Evolutionary conservation across 2,797 vertebrate species (phyloP).

Genomic region (Acomys russatus): DNA sequence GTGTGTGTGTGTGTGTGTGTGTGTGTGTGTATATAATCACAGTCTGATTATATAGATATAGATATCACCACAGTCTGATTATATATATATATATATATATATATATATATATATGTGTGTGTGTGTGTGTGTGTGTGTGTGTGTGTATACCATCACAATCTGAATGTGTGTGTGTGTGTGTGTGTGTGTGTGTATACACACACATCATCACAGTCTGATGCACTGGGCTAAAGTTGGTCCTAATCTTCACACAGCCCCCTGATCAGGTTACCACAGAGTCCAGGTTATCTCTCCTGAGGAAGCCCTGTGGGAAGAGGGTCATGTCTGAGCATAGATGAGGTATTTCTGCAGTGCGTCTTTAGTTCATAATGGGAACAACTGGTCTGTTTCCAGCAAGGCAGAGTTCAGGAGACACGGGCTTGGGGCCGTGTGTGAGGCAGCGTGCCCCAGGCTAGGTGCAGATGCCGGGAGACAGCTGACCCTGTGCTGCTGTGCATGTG

Average conservation of each 20-base stretch:
- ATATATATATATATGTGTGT: too few relatives aligned
- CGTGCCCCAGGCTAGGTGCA: background rate
- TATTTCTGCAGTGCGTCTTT: accelerated
- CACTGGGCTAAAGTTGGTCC: background rate
- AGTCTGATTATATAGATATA: accelerated
- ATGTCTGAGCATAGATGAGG: background rate
- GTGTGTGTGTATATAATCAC: too few relatives aligned
- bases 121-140: too few relatives aligned
- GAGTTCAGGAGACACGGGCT: background rate
- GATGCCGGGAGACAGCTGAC: background rate
- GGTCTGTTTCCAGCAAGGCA: background rate
- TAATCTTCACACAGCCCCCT: conserved; percentile 36
- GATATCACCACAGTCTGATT: too few relatives aligned
- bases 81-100: accelerated
- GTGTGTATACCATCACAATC: too few relatives aligned
- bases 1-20: too few relatives aligned
- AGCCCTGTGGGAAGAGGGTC: background rate
- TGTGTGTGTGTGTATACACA: too few relatives aligned
- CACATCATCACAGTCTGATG: accelerated
- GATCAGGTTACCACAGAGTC: accelerated
- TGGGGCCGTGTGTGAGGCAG: accelerated
- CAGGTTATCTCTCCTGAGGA: background rate
- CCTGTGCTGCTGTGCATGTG: too few relatives aligned
- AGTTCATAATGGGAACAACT: background rate
- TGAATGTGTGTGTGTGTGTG: too few relatives aligned